These are phyloP conservation scores for Stigmatopora nigra DNA, from an alignment of 2,113 vertebrate species.

Conservation along the genomic window DNA sequence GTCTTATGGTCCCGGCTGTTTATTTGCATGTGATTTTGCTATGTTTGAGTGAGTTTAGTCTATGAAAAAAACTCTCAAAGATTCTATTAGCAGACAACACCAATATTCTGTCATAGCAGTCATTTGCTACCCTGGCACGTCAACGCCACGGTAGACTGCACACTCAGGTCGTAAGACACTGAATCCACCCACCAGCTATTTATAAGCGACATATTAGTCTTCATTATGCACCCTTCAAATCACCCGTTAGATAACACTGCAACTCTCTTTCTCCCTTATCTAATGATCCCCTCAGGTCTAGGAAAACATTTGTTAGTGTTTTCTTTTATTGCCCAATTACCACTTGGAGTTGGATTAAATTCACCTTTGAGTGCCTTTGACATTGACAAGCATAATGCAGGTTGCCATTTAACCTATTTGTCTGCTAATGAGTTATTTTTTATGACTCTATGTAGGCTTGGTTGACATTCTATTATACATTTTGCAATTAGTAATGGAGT, in stretches of 20 bases:
- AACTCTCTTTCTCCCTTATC: not conserved
- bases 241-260: constrained; percentile 33
- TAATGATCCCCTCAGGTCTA: constrained; percentile 31
- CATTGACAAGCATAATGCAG: constrained; percentile 16
- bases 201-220: constrained; percentile 56
- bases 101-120: constrained; percentile 32
- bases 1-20: constrained; percentile 31
- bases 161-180: constrained; percentile 39
- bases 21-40: constrained; percentile 47
- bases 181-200: constrained; percentile 47
- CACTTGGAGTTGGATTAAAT: constrained; percentile 29
- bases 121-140: constrained; percentile 42
- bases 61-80: constrained; percentile 48
- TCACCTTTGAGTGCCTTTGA: constrained; percentile 33
- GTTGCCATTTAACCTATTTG: constrained; percentile 18
- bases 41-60: constrained; percentile 47
- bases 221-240: constrained; percentile 59
- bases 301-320: constrained; percentile 38
- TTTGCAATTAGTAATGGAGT: not conserved
- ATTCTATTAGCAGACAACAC: constrained; percentile 43
- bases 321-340: constrained; percentile 43
- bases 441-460: not conserved
- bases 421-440: constrained; percentile 17
- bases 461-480: not conserved
- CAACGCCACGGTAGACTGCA: constrained; percentile 34